phyloP scores from a whole-genome alignment of 2,888 invertebrate species.

The Gari tellinella region DNA sequence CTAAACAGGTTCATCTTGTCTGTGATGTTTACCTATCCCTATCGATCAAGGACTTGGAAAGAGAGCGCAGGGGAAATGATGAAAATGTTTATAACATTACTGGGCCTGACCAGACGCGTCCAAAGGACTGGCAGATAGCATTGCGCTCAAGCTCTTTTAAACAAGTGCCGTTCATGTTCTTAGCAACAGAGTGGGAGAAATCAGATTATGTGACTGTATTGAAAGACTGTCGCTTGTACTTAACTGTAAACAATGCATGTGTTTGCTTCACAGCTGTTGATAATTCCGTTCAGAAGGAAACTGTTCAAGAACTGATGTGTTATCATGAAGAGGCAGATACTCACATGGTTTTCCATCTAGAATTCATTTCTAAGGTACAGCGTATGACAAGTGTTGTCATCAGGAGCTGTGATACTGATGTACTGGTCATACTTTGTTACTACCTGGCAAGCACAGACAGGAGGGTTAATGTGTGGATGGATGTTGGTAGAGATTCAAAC shows the following conservation, averaged over 20 bases:
- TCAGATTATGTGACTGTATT: conserved; percentile 16
- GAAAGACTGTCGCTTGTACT: conserved; percentile 3
- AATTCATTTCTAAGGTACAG: no score
- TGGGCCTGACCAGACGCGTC: conserved; percentile 21
- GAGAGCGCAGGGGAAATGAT: no score
- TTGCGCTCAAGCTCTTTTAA: conserved; percentile 38
- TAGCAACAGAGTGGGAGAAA: conserved; percentile 31
- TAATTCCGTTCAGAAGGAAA: no score
- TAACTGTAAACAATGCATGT: conserved; percentile 24
- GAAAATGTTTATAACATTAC: no score
- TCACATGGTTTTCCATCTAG: no score
- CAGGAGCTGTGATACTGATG: conserved; percentile 15
- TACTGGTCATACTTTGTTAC: conserved; percentile 10
- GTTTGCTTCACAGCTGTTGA: no score
- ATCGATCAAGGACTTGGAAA: conserved; percentile 33
- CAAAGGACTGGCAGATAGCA: conserved; percentile 25
- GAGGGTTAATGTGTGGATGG: conserved; percentile 2
- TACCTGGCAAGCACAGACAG: neutral
- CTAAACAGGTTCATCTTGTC: conserved; percentile 19
- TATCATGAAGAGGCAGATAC: conserved; percentile 15
- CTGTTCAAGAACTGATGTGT: conserved; percentile 6
- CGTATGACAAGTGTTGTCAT: no score
- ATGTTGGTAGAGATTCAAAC: conserved; percentile 1
- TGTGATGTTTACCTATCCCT: conserved; percentile 19
- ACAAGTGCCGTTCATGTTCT: conserved; percentile 19